phyloP scores from a whole-genome alignment of 2,888 invertebrate species.

The Neria commutata region DNA sequence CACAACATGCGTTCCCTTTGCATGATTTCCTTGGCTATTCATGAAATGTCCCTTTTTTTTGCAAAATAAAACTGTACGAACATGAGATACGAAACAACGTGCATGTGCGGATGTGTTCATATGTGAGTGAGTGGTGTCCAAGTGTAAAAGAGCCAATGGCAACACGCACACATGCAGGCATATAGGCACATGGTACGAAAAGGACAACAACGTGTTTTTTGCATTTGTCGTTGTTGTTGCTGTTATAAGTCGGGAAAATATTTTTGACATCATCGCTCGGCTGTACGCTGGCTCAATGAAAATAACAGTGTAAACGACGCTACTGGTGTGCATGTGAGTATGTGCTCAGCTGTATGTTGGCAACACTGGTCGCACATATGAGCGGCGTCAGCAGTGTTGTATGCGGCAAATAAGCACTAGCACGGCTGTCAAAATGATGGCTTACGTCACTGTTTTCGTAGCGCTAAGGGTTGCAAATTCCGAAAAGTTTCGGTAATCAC shows the following conservation, averaged over 20 bases:
- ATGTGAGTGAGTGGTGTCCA: background rate
- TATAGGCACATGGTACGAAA: background rate
- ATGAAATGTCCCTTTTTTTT: background rate
- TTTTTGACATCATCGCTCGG: slow-evolving; percentile 6
- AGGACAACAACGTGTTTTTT: background rate
- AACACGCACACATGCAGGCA: background rate
- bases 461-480: no score
- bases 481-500: no score
- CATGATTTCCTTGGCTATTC: background rate
- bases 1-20: background rate
- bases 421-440: no score
- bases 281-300: background rate
- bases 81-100: no score
- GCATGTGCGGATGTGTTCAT: background rate
- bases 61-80: no score
- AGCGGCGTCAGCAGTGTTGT: no score
- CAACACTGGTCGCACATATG: no score
- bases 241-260: background rate
- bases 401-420: no score
- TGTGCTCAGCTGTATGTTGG: no score
- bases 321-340: background rate
- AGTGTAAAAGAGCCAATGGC: background rate
- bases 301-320: background rate
- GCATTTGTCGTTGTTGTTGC: background rate
- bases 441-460: no score